Conservation (phyloP, 2,888 invertebrate species). For the Rhingia campestris region DNA sequence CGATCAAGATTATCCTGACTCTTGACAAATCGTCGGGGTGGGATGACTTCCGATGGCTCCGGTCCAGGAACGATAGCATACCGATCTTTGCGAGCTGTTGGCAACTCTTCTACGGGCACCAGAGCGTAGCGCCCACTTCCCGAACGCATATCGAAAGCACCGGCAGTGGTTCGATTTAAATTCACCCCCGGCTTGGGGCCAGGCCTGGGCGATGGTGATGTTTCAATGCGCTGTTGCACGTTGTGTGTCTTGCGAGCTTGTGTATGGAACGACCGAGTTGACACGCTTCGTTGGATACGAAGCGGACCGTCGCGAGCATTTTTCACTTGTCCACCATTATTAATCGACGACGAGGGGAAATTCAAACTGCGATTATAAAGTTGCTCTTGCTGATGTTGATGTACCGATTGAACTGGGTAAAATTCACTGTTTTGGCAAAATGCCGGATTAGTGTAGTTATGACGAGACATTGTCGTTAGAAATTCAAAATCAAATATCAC, state of each 20-base stretch:
- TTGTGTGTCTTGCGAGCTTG: conserved; percentile 68
- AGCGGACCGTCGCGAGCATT: conserved; percentile 81
- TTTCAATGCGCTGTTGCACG: conserved; percentile 72
- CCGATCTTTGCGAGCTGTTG: conserved; percentile 76
- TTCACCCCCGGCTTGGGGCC: conserved; percentile 61
- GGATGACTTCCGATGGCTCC: conserved; percentile 76
- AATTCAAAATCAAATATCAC: conserved; percentile 6
- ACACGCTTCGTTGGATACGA: conserved; percentile 82
- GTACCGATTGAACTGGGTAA: conserved; percentile 81
- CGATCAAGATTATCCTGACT: conserved; percentile 82
- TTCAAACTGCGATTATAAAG: conserved; percentile 80
- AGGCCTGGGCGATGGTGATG: conserved; percentile 68
- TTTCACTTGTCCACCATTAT: conserved; percentile 54
- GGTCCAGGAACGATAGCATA: conserved; percentile 81
- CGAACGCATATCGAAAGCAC: conserved; percentile 76
- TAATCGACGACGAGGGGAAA: conserved; percentile 68
- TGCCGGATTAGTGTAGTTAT: conserved; percentile 90
- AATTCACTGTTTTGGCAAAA: conserved; percentile 91
- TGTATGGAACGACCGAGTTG: conserved; percentile 81
- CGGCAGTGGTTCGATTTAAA: conserved; percentile 67
- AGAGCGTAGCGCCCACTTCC: conserved; percentile 83
- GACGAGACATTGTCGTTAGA: conserved; percentile 79
- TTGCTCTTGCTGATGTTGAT: conserved; percentile 77
- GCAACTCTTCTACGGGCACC: conserved; percentile 83
- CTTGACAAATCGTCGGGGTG: conserved; percentile 81